phyloP scores from a whole-genome alignment of 2,888 invertebrate species.

The Sthenelais limicola region DNA sequence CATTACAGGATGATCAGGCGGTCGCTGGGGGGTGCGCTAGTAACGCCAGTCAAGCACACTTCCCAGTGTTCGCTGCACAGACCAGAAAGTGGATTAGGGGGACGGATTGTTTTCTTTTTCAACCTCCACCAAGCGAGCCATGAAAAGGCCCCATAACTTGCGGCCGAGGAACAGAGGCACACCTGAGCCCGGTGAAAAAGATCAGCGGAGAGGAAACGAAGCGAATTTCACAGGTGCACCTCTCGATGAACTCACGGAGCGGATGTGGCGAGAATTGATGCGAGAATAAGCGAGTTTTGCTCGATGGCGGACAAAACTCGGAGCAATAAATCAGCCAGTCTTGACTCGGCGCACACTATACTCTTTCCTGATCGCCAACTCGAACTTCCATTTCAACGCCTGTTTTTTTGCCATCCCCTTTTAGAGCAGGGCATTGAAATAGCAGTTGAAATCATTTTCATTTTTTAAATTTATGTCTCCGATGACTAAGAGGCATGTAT shows the following conservation, averaged over 20 bases:
- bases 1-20: conserved; percentile 25
- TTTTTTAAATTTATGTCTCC: no score
- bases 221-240: conserved; percentile 33
- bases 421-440: no score
- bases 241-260: conserved; percentile 14
- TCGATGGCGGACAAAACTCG: conserved; percentile 21
- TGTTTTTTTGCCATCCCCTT: no score
- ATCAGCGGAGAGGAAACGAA: not conserved
- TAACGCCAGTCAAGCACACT: conserved; percentile 37
- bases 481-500: no score
- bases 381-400: no score
- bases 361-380: no score
- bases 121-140: not conserved
- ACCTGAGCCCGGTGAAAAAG: conserved; percentile 31
- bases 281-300: conserved; percentile 13
- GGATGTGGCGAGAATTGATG: conserved; percentile 28
- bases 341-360: no score
- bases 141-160: not conserved
- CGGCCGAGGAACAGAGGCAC: not conserved
- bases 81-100: not conserved
- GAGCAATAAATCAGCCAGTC: conserved; percentile 32
- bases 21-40: conserved; percentile 20
- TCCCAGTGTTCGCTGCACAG: not conserved
- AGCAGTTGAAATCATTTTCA: no score
- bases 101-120: not conserved